Conservation (phyloP, 2,113 vertebrate genomes). For the Sinosuthora webbiana region DNA sequence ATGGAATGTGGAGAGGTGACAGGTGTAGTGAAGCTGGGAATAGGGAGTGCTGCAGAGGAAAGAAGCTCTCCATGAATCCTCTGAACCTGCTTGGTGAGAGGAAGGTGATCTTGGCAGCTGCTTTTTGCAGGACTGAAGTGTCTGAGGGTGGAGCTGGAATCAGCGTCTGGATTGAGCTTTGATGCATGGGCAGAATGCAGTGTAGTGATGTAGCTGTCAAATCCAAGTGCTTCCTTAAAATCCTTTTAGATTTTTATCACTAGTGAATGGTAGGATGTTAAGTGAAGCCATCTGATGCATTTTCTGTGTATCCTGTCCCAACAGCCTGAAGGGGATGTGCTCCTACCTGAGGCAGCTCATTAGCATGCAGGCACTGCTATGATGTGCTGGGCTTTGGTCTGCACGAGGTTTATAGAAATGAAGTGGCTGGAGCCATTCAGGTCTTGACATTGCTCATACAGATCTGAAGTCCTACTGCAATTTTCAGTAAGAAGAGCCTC, state of each 20-base stretch:
- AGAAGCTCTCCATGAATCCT: not conserved
- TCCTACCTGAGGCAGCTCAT: not conserved
- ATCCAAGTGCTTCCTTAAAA: not conserved
- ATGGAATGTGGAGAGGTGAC: not conserved
- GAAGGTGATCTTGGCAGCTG: not conserved
- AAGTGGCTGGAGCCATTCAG: not conserved
- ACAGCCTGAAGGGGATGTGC: fast-evolving
- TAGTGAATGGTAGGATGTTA: not conserved
- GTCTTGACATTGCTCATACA: not conserved
- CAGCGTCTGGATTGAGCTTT: not conserved
- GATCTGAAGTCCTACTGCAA: not conserved
- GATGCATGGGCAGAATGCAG: not conserved
- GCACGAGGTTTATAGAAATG: not conserved
- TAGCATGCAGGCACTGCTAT: not conserved
- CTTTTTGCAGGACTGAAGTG: too few relatives aligned
- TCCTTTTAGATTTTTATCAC: not conserved
- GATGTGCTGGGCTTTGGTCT: not conserved
- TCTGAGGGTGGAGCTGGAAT: not conserved
- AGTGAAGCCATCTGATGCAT: not conserved
- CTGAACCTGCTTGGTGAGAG: not conserved
- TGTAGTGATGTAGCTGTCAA: not conserved
- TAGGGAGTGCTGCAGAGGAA: not conserved
- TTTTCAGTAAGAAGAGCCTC: not conserved
- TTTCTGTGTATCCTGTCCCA: not conserved
- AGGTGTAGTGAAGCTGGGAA: not conserved